Percentiles rank a stretch among this genome's conserved stretches.
Conservation (phyloP, 2,888 invertebrate genomes). For the Ochlodes sylvanus region DNA sequence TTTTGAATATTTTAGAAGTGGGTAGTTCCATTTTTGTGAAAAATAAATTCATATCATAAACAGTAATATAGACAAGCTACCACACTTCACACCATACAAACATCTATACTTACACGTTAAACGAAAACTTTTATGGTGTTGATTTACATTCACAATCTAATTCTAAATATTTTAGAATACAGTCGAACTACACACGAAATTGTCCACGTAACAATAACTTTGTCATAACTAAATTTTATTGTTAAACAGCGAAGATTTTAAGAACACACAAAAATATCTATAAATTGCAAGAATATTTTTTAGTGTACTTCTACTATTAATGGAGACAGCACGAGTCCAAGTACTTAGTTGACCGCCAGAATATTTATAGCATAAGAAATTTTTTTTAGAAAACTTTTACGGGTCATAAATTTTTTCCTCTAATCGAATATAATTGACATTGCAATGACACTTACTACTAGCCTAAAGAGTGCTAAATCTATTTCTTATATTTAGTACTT, state of each 20-base stretch:
- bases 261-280: slow-evolving; percentile 36
- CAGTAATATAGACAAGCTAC: slow-evolving; percentile 60
- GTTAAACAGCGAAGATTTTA: slow-evolving; percentile 23
- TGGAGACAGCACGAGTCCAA: slow-evolving; percentile 13
- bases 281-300: slow-evolving; percentile 36
- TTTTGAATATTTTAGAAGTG: slow-evolving; percentile 3
- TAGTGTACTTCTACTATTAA: slow-evolving; percentile 27
- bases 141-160: slow-evolving; percentile 49
- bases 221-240: slow-evolving; percentile 32
- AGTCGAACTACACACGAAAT: slow-evolving; percentile 34
- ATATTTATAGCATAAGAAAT: slow-evolving; percentile 33
- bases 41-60: slow-evolving; percentile 52
- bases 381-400: slow-evolving; percentile 76
- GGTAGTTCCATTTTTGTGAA: slow-evolving; percentile 13
- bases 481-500: slow-evolving; percentile 73
- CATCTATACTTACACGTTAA: slow-evolving; percentile 65
- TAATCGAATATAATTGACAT: slow-evolving; percentile 85
- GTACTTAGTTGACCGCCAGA: slow-evolving; percentile 24
- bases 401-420: slow-evolving; percentile 70
- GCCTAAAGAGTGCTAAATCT: slow-evolving; percentile 79
- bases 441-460: slow-evolving; percentile 83
- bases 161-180: slow-evolving; percentile 46
- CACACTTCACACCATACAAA: slow-evolving; percentile 66
- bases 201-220: slow-evolving; percentile 11
- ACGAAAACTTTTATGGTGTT: slow-evolving; percentile 46